These are phyloP conservation scores for Xestia ashworthii DNA, from an alignment of 2,888 invertebrate genomes.

Conservation along the genomic window DNA sequence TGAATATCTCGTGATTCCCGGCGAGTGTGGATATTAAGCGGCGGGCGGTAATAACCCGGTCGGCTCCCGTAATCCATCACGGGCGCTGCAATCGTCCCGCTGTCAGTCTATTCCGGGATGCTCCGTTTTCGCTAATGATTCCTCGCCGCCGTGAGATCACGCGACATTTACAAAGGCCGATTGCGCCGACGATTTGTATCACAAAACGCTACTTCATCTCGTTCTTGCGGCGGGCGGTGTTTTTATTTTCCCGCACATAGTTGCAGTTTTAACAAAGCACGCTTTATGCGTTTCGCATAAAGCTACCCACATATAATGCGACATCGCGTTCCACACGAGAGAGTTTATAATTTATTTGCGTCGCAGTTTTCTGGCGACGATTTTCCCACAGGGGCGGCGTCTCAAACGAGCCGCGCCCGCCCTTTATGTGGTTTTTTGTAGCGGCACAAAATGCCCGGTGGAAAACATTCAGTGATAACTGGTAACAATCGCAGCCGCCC, in stretches of 20 bases:
- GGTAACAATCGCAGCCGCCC: constrained; percentile 90
- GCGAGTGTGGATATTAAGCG: constrained; percentile 79
- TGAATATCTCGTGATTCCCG: constrained; percentile 75
- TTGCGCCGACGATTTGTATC: constrained; percentile 78
- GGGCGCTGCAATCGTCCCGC: constrained; percentile 87
- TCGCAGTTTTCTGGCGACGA: constrained; percentile 90
- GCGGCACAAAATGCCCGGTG: constrained; percentile 89
- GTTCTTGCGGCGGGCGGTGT: constrained; percentile 56
- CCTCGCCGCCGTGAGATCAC: constrained; percentile 79
- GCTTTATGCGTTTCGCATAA: constrained; percentile 79
- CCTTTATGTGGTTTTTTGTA: constrained; percentile 90
- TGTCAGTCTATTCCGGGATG: constrained; percentile 90
- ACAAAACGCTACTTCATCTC: constrained; percentile 73
- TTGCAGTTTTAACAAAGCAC: constrained; percentile 80
- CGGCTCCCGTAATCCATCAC: constrained; percentile 87
- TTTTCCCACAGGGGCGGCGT: constrained; percentile 90
- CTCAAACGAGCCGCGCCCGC: constrained; percentile 90
- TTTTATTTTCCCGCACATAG: constrained; percentile 68
- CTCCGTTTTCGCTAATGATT: constrained; percentile 89
- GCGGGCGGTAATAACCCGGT: constrained; percentile 82
- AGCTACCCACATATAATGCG: constrained; percentile 72
- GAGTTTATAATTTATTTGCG: constrained; percentile 90
- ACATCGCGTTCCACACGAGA: constrained; percentile 85
- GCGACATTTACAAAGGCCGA: constrained; percentile 83
- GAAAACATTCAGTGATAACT: constrained; percentile 91